Conservation (phyloP, 23 tunicate genomes). For the Trididemnum miniatum region DNA sequence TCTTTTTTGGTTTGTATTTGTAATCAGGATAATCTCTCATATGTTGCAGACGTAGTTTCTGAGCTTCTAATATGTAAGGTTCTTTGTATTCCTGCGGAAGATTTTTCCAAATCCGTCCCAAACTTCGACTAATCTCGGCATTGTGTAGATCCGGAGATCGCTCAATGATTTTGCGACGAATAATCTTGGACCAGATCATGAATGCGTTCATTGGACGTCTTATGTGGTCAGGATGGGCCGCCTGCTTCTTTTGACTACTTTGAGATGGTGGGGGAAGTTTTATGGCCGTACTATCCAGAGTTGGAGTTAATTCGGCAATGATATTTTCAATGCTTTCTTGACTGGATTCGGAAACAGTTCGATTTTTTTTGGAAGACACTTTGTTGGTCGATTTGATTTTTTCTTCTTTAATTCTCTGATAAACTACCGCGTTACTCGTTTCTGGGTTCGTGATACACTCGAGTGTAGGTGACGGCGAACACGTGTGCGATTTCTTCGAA, state of each 20-base stretch:
- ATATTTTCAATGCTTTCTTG: slow-evolving; percentile 44
- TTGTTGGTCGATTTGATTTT: not conserved
- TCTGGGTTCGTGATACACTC: slow-evolving; percentile 73
- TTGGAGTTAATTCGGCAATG: slow-evolving; percentile 41
- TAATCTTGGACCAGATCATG: slow-evolving; percentile 91
- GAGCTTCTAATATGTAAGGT: slow-evolving; percentile 74
- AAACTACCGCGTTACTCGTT: slow-evolving; percentile 15
- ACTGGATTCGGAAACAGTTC: slow-evolving; percentile 16
- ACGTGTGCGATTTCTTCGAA: slow-evolving; percentile 39
- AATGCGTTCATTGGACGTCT: slow-evolving; percentile 89
- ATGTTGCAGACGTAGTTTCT: slow-evolving; percentile 75
- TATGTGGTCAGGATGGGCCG: slow-evolving; percentile 81
- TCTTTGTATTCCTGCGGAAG: slow-evolving; percentile 39
- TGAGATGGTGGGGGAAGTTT: slow-evolving; percentile 79
- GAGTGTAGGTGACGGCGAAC: slow-evolving; percentile 84
- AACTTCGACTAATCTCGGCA: slow-evolving; percentile 74
- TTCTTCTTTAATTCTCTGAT: not conserved
- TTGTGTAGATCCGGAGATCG: slow-evolving; percentile 75
- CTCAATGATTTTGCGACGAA: slow-evolving; percentile 70
- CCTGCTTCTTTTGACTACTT: slow-evolving; percentile 88
- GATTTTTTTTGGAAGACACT: not conserved
- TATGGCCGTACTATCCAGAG: slow-evolving; percentile 41
- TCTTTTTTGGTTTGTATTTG: slow-evolving; percentile 84
- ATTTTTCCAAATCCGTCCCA: slow-evolving; percentile 71
- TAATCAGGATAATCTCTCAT: slow-evolving; percentile 85